Evolutionary conservation across 2,797 vertebrate genomes (phyloP), one percentile per base, ranked within the genome.

Genomic region (Syngnathus rostellatus): DNA sequence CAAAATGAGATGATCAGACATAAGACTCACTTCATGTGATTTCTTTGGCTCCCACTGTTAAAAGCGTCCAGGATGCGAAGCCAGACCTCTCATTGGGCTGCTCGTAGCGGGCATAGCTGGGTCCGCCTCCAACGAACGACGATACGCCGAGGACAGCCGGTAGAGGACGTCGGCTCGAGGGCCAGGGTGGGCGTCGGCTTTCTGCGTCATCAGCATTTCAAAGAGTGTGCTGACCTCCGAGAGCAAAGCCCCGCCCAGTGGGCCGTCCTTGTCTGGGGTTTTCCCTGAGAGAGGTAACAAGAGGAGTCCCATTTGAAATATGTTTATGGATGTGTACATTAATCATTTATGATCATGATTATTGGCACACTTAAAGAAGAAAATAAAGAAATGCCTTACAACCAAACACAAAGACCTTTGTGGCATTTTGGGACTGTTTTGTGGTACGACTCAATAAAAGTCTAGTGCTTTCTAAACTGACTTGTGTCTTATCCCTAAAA

Each of bases 181-280:
- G 63, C 92, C 89, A 0, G 86, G 66, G 6, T 94, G 93, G 62
- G 81, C 84, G 12, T 92, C 89, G 0, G 85, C 89, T 80, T 94
- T 94, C 86, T 94, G 95, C 0, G 91, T 92, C 88, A 97, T 85
- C 72, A 98, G 87, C 92, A 95, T 93, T 83, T 99, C 94, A 2
- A 99, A 91, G 74, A 98, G 89, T 0, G 92, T 93, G 88, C 93
- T 97, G 89, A 98, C 97, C 86, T 99, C 96, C 0, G 93, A 95
- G 23, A 99, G 86, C 71, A 98, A 90, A 1, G 92, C 89, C 69
- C 93, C 93, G 41, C 93, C 92, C 78, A 96, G 81, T 2, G 85
- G 83, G 0, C 84, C 85, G 46, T 89, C 89, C 6, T 84, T 61
- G 38, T 90, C 92, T 3, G 84, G 85, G 0, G 78, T 85, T 82